Evolutionary conservation across 2,888 invertebrate species (phyloP), one percentile per base, ranked within the genome.

Genomic region (Saturnia japonica): DNA sequence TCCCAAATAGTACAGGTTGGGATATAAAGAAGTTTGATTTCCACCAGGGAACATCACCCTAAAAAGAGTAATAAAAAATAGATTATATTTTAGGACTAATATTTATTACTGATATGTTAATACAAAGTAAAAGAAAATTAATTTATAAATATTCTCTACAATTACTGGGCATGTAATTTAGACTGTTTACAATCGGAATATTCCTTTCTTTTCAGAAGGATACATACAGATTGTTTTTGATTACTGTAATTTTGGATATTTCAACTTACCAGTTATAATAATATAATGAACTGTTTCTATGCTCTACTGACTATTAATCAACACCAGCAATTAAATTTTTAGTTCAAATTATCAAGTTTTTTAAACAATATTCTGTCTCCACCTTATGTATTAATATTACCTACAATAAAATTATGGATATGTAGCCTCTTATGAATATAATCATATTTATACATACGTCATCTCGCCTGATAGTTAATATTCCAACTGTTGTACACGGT

Each of bases 1-100:
- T 98, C 19, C 99, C 99, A 94, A 99, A 99, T 69, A 99, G 94
- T 70, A 99, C 97, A 51, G 98, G 99, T 89, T 99, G 98, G 47
- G 98, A 98, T 90, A 99, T 97, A 87, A 99, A 98, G 91, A 99
- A 99, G 86, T 99, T 98, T 45, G 98, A 97, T 91, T 98, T 97
- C 98, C 98, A 99, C 99, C 99, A 99, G 69, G 98, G 97, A 77
- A 96, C 96, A 82, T 96, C 96, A 77, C 96, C 96, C 97, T 97
- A 86, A 72, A 93, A 67, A 67, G 64, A 64, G 57, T 66, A 47
- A 69, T 54, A 28, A 25, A 60, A 54, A 60, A 60, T 60, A 1
- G 11, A 54, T 11, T 22, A 2, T 9, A 54, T 3, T 11, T 54
- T 47, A 16, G 16, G 19, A 7, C 47, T 19, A 19, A 47, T 47